A percentile compares a stretch with the other conserved stretches of the same genome.
phyloP scores from a whole-genome alignment of 2,113 vertebrate species.

The Planiliza haematocheilus region DNA sequence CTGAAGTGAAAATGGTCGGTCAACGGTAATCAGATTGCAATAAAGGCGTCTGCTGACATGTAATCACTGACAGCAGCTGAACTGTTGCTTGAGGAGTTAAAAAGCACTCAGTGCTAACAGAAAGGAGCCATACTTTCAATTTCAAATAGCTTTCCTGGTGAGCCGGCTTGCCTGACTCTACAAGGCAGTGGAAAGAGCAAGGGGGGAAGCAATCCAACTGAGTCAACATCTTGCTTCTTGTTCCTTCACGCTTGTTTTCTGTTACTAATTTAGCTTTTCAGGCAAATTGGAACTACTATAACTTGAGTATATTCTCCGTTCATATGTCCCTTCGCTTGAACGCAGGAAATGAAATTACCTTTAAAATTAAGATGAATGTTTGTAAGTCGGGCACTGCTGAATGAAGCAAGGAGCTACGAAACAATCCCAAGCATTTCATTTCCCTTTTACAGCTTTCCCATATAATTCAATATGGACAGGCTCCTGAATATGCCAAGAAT shows the following conservation, averaged over 20 bases:
- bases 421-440: background rate
- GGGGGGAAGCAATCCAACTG: background rate
- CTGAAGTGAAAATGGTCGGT: too few relatives aligned
- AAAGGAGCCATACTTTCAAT: background rate
- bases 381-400: background rate
- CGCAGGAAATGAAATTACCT: background rate
- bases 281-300: conserved; percentile 25
- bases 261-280: conserved; percentile 6
- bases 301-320: background rate
- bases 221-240: background rate
- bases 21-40: background rate
- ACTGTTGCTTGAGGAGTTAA: background rate
- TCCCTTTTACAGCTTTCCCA: background rate
- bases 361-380: background rate
- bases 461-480: background rate
- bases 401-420: background rate
- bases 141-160: background rate
- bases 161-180: background rate
- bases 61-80: background rate
- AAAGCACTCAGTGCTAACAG: too few relatives aligned
- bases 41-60: background rate
- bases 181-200: background rate
- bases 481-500: conserved; percentile 5
- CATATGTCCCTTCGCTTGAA: background rate
- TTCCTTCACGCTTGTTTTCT: background rate